Evolutionary conservation across 2,113 vertebrate genomes (phyloP), one percentile per base, ranked within the genome.

Genomic region (Rhipidura dahli): DNA sequence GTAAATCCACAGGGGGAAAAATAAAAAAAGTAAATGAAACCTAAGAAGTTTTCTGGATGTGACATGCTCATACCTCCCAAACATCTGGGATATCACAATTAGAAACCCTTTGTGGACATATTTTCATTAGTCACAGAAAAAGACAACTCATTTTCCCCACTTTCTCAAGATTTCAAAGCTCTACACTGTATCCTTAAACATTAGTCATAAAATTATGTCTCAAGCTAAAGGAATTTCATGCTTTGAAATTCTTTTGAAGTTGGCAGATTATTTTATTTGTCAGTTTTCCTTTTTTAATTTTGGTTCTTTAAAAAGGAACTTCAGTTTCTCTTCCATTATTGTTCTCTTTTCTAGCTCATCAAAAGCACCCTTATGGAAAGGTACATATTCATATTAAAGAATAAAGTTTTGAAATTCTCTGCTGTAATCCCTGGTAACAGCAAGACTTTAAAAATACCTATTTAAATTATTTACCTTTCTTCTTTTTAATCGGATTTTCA

Each of bases 161-260:
- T 89, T 88, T 91, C 77, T 94, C 77, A 79, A 79, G 49, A 71
- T 97, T 97, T 97, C 78, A 84, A 94, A 89, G 78, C 40, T 64
- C 23, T 69, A 40, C 37, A 8, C 31, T 56, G 13, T 75, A 89
- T 54, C 47, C 22, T 89, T 91, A 91, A 88, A 81, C 49, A 68
- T 82, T 91, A 96, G 42, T 71, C 56, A 95, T 79, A 91, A 63
- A 64, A 95, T 79, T 65, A 79, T 61, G 20, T 72, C 90, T 95
- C 83, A 94, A 53, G 37, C 26, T 89, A 85, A 76, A 82, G 40
- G 44, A 89, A 89, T 82, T 91, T 89, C 44, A 93, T 82, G 61
- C 65, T 94, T 79, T 94, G 37, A 87, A 94, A 94, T 28, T 68
- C 80, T 83, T 96, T 87, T 94, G 80, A 94, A 82, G 89, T 65